Conservation (phyloP, 1,140 invertebrate genomes). For the Drosophila tani region DNA sequence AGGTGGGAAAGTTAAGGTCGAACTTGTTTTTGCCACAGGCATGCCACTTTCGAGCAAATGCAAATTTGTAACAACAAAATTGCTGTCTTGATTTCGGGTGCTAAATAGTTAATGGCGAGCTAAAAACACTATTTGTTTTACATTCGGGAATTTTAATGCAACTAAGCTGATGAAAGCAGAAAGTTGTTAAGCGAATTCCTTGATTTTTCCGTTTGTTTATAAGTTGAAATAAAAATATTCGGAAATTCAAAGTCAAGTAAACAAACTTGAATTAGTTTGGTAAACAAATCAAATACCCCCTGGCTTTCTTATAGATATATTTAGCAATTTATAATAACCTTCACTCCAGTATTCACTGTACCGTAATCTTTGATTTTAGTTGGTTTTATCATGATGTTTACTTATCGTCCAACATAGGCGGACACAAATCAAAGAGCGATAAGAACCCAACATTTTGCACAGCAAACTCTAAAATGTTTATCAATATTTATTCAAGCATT, state of each 20-base stretch:
- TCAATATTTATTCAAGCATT: slow-evolving; percentile 67
- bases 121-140: background rate
- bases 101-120: slow-evolving; percentile 10
- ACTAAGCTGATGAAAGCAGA: background rate
- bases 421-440: slow-evolving; percentile 35
- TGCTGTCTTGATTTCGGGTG: background rate
- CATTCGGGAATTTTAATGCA: background rate
- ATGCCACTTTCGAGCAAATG: slow-evolving; percentile 22
- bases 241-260: slow-evolving; percentile 9
- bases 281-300: too few species aligned
- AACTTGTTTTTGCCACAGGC: slow-evolving; percentile 11
- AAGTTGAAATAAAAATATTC: slow-evolving; percentile 1
- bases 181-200: slow-evolving; percentile 1
- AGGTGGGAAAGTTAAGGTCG: slow-evolving; percentile 30
- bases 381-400: slow-evolving; percentile 19
- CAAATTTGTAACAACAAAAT: slow-evolving; percentile 14
- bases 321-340: background rate
- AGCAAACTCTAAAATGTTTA: slow-evolving; percentile 31
- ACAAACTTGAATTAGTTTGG: background rate
- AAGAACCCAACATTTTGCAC: slow-evolving; percentile 31
- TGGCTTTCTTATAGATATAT: background rate
- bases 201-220: slow-evolving; percentile 16
- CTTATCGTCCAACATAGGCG: slow-evolving; percentile 30
- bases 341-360: background rate
- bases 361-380: background rate